Evolutionary conservation across 2,888 invertebrate species (phyloP).

Genomic region (Zygothrica quintamaculata): DNA sequence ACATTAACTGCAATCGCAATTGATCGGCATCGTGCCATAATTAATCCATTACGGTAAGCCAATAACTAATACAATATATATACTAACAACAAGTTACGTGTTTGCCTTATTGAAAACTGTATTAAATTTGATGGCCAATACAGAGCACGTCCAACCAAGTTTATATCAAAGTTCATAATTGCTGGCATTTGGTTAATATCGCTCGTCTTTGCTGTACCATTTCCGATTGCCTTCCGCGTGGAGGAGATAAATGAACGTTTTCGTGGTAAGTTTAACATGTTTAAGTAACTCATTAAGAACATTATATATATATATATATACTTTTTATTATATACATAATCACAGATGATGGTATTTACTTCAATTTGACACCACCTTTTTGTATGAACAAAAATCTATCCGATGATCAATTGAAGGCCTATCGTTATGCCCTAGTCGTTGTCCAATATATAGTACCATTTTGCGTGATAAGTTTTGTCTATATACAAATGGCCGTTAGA

Average conservation of each 20-base stretch:
- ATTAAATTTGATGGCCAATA: slow-evolving; percentile 12
- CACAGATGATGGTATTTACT: slow-evolving; percentile 78
- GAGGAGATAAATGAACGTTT: slow-evolving; percentile 81
- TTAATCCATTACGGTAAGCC: slow-evolving; percentile 89
- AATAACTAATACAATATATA: no score
- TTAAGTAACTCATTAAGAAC: background rate
- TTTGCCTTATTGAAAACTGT: slow-evolving; percentile 25
- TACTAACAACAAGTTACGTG: slow-evolving; percentile 1
- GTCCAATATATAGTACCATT: slow-evolving; percentile 92
- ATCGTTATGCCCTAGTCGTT: slow-evolving; percentile 85
- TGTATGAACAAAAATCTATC: slow-evolving; percentile 86
- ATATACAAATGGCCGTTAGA: slow-evolving; percentile 91
- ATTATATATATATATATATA: no score
- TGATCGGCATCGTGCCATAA: slow-evolving; percentile 92
- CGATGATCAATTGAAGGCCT: slow-evolving; percentile 85
- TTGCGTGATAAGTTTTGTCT: slow-evolving; percentile 92
- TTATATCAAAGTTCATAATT: slow-evolving; percentile 90
- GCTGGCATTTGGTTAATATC: slow-evolving; percentile 90
- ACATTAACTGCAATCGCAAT: slow-evolving; percentile 94
- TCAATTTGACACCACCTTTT: slow-evolving; percentile 85
- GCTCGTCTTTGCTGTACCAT: slow-evolving; percentile 88
- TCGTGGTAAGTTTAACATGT: slow-evolving; percentile 71
- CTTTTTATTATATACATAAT: background rate
- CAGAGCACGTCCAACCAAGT: slow-evolving; percentile 90
- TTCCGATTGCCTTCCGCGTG: slow-evolving; percentile 85